Evolutionary conservation across 2,888 invertebrate species (phyloP), one percentile per base, ranked within the genome.

Genomic region (Xylocampa areola): DNA sequence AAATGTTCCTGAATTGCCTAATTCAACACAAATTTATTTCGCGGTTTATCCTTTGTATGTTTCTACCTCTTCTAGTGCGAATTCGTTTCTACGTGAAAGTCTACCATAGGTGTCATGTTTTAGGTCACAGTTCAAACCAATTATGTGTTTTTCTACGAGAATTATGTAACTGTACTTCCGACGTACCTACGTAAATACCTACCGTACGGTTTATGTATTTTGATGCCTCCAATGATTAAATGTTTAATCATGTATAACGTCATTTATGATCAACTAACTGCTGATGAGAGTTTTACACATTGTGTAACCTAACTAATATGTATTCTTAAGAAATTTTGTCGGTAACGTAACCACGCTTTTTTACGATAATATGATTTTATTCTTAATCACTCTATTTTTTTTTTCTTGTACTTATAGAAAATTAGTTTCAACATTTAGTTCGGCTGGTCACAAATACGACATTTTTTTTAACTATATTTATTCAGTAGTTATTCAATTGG

Each of bases 41-140:
- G n/a, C n/a, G n/a, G n/a, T n/a, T n/a, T n/a, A n/a, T n/a, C n/a
- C n/a, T n/a, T n/a, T n/a, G n/a, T n/a, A n/a, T n/a, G n/a, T n/a
- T n/a, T n/a, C n/a, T n/a, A n/a, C n/a, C n/a, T n/a, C n/a, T n/a
- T n/a, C n/a, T n/a, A n/a, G n/a, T n/a, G n/a, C n/a, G n/a, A n/a
- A n/a, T n/a, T n/a, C n/a, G n/a, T n/a, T n/a, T n/a, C n/a, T n/a
- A n/a, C n/a, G 72, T 57, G 72, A 69, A 71, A 69, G 72, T 71
- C 14, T 30, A 47, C 39, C 14, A 8, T 55, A 61, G 70, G 59
- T 68, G 61, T 62, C 67, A 67, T 54, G 50, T 57, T 68, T 62
- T 58, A 73, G 80, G 77, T 79, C 77, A 71, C 72, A 79, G 83
- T 75, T 84, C 79, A 79, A 72, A 63, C 61, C 71, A 72, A 70